Evolutionary conservation across 1,140 invertebrate species (phyloP).

Genomic region (Armadillidium nasatum): DNA sequence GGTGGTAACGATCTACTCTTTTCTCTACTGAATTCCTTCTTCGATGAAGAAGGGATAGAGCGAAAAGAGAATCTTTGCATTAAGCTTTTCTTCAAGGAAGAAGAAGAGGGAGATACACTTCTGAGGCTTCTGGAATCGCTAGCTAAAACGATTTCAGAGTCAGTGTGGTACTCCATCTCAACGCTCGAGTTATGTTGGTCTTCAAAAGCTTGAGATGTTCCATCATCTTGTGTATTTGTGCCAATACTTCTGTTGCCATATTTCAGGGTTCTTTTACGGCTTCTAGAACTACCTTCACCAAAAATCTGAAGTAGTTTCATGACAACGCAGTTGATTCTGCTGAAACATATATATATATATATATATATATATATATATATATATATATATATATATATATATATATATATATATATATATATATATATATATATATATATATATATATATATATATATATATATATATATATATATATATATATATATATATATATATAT

Average conservation of each 20-base stretch:
- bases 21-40: conserved; percentile 7
- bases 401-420: too few species aligned
- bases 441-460: too few species aligned
- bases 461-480: background rate
- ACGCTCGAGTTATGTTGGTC: background rate
- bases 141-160: background rate
- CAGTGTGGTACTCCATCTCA: background rate
- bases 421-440: too few species aligned
- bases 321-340: background rate
- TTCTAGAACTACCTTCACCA: background rate
- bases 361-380: too few species aligned
- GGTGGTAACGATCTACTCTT: background rate
- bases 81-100: background rate
- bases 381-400: too few species aligned
- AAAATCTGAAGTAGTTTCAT: conserved; percentile 9
- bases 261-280: background rate
- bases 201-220: background rate
- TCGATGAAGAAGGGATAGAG: background rate
- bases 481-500: conserved; percentile 13
- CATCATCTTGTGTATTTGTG: background rate
- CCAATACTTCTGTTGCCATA: background rate
- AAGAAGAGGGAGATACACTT: background rate
- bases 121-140: background rate
- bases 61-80: background rate
- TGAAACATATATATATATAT: too few species aligned